Evolutionary conservation across 2,888 invertebrate species (phyloP), one percentile per base, ranked within the genome.

Genomic region (Drosophila macrospina): DNA sequence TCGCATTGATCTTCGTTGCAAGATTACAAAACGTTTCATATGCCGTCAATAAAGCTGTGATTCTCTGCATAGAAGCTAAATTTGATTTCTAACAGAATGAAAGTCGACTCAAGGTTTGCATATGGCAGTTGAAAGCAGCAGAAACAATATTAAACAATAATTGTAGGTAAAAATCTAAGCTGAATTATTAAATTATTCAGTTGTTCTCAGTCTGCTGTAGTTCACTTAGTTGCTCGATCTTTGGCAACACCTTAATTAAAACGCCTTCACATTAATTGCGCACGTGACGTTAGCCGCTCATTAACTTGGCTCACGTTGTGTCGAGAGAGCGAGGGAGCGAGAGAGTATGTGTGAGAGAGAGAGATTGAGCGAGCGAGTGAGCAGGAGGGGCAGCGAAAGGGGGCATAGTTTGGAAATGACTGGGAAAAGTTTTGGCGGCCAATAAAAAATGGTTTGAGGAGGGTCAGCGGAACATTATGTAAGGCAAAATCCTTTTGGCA

Each of bases 401-500:
- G 62, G 69, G 69, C 68, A 88, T 69, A 84, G 78, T 88, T 82
- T 71, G 65, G 64, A 37, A 67, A 59, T 65, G 54, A 68, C 57
- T 71, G 69, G 74, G 48, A 44, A 82, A 82, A 86, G 61, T 65
- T 76, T 80, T 78, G 82, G 54, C 64, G 70, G 75, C 51, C 47
- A 78, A 71, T 74, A 82, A 60, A 63, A 78, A 76, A 41, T 54
- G 24, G 13, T 24, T 24, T 11, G 30, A 13, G 15, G 44, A 44
- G 37, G 76, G 86, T 88, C 83, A 82, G 63, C 72, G 61, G 64
- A 77, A 69, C 79, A 75, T 82, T 88, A 66, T 88, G 84, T 83
- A 80, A 77, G 87, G 81, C 87, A 83, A 83, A 83, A 83, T 83
- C 83, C 89, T 84, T 83, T 88, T 84, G 83, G 89, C 83, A 83